Conservation (phyloP, 2,113 vertebrate genomes). For the Phoxinus phoxinus region DNA sequence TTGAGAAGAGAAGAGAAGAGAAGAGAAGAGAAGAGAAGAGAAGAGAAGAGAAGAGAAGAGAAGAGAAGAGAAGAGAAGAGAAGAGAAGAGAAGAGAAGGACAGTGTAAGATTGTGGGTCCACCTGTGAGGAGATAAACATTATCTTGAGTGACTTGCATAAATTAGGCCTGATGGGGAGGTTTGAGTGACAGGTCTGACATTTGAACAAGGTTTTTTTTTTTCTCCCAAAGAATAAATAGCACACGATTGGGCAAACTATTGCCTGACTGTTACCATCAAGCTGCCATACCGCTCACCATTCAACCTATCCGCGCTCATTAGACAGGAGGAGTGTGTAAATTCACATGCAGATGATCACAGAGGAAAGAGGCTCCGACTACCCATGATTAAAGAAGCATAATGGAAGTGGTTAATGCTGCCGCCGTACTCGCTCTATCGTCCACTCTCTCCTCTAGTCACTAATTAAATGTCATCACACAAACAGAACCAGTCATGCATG, state of each 20-base stretch:
- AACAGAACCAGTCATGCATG: not conserved
- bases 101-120: conserved; percentile 37
- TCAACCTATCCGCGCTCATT: conserved; percentile 5
- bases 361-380: not conserved
- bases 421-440: not conserved
- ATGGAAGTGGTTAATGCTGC: not conserved
- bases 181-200: conserved; percentile 77
- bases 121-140: conserved; percentile 72
- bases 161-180: conserved; percentile 61
- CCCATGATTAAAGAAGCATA: conserved; percentile 35
- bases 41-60: not conserved
- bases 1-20: too few relatives aligned
- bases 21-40: not conserved
- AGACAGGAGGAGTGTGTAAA: conserved; percentile 36
- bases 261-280: conserved; percentile 10
- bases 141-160: conserved; percentile 62
- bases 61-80: not conserved
- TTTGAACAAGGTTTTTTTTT: conserved; percentile 69
- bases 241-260: conserved; percentile 35
- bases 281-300: not conserved
- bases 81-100: not conserved
- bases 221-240: conserved; percentile 68
- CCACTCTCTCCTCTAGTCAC: not conserved
- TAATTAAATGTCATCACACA: conserved; percentile 20
- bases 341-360: conserved; percentile 36